Base-by-base conservation (phyloP, 1,140 invertebrate genomes). In the Drosophila saltans region DNA sequence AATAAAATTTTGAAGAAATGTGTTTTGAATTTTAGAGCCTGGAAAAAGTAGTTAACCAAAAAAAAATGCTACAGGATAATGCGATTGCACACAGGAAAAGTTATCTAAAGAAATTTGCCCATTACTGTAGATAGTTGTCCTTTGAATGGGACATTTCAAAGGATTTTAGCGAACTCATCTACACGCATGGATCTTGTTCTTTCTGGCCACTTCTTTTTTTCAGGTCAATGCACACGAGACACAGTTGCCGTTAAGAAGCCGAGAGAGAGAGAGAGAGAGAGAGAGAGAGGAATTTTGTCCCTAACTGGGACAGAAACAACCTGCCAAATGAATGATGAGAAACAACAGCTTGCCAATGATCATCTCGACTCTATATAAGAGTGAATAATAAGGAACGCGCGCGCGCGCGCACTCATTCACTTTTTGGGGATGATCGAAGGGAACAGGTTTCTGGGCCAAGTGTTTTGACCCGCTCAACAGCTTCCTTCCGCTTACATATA, bases 401-500 rank as follows among this genome's bases (percentile, higher is more conserved):
- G 57, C 57, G 57, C 57, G 57, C 59, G 64, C 40, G 40, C 48
- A 48, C 45, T 65, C 11, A 24, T 33, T 6, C 39, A 36, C 2
- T 9, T 43, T 43, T 52, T 52, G 45, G 45, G 45, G 45, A 52
- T 52, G 45, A 52, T 52, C 45, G 21, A 10, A 52, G 24, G 33
- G 11, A 64, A 86, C 82, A 82, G 82, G 82, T 86, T 86, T 55
- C 45, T 39, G n/a, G 57, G 63, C 76, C 76, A 86, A 86, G 79
- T 86, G 75, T 86, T 72, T 86, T 79, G 75, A 78, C 75, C 82
- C 79, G 82, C 75, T 69, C 82, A 85, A 81, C 82, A 85, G 78
- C 82, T 79, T 83, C 81, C 81, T 83, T 85, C 78, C 66, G 78
- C 68, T 65, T 62, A 10, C 59, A 39, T 16, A 45, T n/a, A 61